Conservation (phyloP, 2,888 invertebrate species). For the Plusia festucae region DNA sequence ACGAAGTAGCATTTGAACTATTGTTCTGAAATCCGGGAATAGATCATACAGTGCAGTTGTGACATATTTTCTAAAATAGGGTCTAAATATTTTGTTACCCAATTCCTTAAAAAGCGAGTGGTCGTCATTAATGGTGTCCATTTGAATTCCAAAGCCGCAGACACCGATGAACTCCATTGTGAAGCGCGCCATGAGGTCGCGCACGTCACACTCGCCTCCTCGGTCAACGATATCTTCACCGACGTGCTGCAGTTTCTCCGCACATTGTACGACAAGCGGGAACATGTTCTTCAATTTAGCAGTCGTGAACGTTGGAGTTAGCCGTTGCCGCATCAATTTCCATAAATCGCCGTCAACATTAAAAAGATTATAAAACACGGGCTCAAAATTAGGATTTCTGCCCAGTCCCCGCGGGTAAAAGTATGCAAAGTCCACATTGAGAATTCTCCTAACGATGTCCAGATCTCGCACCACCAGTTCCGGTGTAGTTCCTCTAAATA, state of each 20-base stretch:
- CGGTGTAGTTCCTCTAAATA: conserved; percentile 71
- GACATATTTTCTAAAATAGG: conserved; percentile 52
- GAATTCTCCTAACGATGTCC: conserved; percentile 68
- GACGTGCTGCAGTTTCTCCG: conserved; percentile 69
- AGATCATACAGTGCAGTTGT: conserved; percentile 63
- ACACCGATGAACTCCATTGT: conserved; percentile 76
- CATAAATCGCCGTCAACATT: conserved; percentile 75
- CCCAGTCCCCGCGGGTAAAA: conserved; percentile 73
- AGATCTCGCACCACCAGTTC: conserved; percentile 74
- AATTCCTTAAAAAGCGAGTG: conserved; percentile 68
- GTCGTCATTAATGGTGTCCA: conserved; percentile 70
- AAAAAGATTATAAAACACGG: conserved; percentile 71
- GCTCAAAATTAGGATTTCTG: conserved; percentile 66
- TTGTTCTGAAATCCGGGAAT: conserved; percentile 65
- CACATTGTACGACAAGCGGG: conserved; percentile 75
- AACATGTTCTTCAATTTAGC: conserved; percentile 80
- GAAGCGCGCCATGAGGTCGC: conserved; percentile 75
- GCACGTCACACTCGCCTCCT: conserved; percentile 67
- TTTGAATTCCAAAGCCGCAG: conserved; percentile 75
- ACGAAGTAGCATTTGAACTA: conserved; percentile 39
- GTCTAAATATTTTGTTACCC: conserved; percentile 64
- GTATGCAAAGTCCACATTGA: conserved; percentile 71
- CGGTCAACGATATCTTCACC: conserved; percentile 64
- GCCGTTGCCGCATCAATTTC: conserved; percentile 75
- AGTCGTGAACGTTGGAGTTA: conserved; percentile 80